Percentiles rank a stretch among this genome's conserved stretches.
Evolutionary conservation across 2,113 vertebrate species (phyloP).

Genomic region (Delphinapterus leucas): DNA sequence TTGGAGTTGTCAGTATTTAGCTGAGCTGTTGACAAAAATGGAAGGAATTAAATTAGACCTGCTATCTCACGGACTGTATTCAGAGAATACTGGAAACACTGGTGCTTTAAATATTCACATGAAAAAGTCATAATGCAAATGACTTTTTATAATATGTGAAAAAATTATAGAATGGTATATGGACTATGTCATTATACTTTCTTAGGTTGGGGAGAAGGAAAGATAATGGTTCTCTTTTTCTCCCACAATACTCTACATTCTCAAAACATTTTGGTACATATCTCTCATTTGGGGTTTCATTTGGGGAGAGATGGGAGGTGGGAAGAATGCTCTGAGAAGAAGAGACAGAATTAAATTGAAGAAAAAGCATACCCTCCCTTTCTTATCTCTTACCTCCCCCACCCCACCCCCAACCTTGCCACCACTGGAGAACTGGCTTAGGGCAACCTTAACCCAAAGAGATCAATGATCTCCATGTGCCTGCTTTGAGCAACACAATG

Average conservation of each 20-base stretch:
- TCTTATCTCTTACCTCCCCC: not conserved
- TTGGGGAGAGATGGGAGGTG: not conserved
- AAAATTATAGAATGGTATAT: not conserved
- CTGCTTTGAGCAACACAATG: constrained; percentile 46
- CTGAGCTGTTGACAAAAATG: constrained; percentile 70
- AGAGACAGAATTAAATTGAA: not conserved
- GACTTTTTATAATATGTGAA: constrained; percentile 8
- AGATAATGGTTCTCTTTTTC: not conserved
- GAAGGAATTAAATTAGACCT: constrained; percentile 70
- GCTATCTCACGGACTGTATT: constrained; percentile 61
- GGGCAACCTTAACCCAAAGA: not conserved
- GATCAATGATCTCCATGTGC: constrained; percentile 13
- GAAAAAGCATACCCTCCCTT: not conserved
- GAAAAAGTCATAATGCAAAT: not conserved
- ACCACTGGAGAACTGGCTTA: not conserved
- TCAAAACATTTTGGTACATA: not conserved
- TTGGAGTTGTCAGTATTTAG: constrained; percentile 62
- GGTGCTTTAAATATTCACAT: not conserved
- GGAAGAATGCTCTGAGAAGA: not conserved
- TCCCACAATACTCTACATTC: not conserved
- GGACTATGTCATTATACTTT: not conserved
- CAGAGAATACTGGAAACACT: constrained; percentile 33
- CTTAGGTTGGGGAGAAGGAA: not conserved
- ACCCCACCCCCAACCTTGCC: not conserved
- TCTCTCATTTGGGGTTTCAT: not conserved